A percentile compares a stretch with the other conserved stretches of the same genome.
These are phyloP conservation scores for Micrasema minimum DNA, from an alignment of 1,140 invertebrate species.

Conservation along the genomic window DNA sequence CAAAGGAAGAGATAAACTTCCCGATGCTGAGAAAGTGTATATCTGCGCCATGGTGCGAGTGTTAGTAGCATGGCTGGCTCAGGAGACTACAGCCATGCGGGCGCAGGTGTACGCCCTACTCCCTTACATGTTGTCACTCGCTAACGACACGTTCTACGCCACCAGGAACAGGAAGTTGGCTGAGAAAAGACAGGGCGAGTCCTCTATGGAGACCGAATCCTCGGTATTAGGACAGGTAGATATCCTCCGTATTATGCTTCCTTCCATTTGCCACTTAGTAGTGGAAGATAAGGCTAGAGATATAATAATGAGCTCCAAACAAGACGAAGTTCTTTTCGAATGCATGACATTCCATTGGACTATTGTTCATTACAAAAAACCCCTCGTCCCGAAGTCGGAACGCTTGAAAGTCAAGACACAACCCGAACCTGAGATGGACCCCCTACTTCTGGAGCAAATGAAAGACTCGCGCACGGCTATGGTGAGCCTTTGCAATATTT, in stretches of 20 bases:
- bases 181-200: slow-evolving; percentile 71
- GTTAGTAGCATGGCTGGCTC: slow-evolving; percentile 87
- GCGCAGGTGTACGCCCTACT: slow-evolving; percentile 82
- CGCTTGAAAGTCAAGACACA: slow-evolving; percentile 77
- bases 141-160: slow-evolving; percentile 85
- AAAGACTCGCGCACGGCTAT: slow-evolving; percentile 84
- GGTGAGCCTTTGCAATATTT: slow-evolving; percentile 88
- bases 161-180: slow-evolving; percentile 71
- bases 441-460: slow-evolving; percentile 80
- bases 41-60: slow-evolving; percentile 85
- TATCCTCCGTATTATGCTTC: slow-evolving; percentile 82
- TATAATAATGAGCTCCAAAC: slow-evolving; percentile 81
- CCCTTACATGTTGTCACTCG: slow-evolving; percentile 81
- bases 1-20: slow-evolving; percentile 73
- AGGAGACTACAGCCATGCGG: slow-evolving; percentile 90
- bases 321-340: slow-evolving; percentile 84
- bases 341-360: slow-evolving; percentile 86
- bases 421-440: slow-evolving; percentile 78
- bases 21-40: slow-evolving; percentile 78
- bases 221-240: slow-evolving; percentile 75
- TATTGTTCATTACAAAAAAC: slow-evolving; percentile 86
- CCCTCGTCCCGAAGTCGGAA: slow-evolving; percentile 80
- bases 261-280: slow-evolving; percentile 88
- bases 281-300: slow-evolving; percentile 88
- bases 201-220: slow-evolving; percentile 65